Evolutionary conservation across 2,888 invertebrate species (phyloP).

Genomic region (Myathropa florea): DNA sequence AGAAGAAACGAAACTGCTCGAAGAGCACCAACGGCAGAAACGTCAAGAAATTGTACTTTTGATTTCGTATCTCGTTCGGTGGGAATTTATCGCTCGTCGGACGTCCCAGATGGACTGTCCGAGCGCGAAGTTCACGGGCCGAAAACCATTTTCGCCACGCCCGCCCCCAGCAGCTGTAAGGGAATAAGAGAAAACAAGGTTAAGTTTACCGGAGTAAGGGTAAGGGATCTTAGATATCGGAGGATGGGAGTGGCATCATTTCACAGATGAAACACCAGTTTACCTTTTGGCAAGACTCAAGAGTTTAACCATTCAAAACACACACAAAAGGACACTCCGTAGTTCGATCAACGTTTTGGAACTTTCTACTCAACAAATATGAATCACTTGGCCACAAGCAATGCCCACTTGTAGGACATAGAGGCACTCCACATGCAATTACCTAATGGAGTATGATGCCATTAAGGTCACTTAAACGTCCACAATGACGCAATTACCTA

Average conservation of each 20-base stretch:
- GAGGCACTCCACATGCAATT: background rate
- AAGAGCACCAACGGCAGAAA: slow-evolving; percentile 95
- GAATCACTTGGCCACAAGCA: background rate
- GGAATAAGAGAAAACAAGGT: background rate
- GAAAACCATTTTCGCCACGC: slow-evolving; percentile 88
- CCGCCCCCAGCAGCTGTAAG: slow-evolving; percentile 87
- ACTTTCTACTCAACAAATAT: background rate
- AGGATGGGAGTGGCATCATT: too few species aligned
- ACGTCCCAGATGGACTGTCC: slow-evolving; percentile 90
- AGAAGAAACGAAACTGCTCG: slow-evolving; percentile 99
- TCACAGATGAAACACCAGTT: background rate
- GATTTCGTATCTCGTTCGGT: slow-evolving; percentile 97
- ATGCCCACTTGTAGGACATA: background rate
- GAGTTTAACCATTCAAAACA: background rate
- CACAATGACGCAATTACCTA: slow-evolving; percentile 5
- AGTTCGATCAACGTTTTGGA: background rate
- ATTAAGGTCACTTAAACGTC: background rate
- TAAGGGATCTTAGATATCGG: too few species aligned
- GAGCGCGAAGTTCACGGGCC: slow-evolving; percentile 87
- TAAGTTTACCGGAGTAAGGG: too few species aligned
- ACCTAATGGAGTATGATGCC: background rate
- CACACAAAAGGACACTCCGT: background rate
- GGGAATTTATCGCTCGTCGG: slow-evolving; percentile 92
- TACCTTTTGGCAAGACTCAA: background rate
- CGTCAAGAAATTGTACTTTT: slow-evolving; percentile 97